These are phyloP conservation scores for Fukomys damarensis DNA, from an alignment of 2,113 vertebrate genomes.

Conservation along the genomic window DNA sequence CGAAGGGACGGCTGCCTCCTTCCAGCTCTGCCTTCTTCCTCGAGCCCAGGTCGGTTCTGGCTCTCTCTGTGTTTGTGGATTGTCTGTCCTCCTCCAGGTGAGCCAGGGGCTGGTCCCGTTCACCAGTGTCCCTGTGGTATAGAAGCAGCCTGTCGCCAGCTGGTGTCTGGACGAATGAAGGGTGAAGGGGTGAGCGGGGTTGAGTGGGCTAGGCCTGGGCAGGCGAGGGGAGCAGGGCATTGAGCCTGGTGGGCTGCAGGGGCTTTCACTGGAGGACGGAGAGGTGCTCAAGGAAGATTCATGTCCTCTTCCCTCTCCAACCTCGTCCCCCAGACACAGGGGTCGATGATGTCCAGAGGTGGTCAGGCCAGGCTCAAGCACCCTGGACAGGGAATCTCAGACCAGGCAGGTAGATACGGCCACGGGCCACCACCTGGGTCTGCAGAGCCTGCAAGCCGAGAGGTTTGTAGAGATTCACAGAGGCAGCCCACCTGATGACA, in stretches of 20 bases:
- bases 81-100: neutral
- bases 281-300: neutral
- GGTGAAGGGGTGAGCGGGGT: neutral
- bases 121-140: neutral
- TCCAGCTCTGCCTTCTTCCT: neutral
- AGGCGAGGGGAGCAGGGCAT: neutral
- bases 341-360: fast-evolving
- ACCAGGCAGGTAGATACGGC: neutral
- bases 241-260: neutral
- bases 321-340: neutral
- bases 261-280: neutral
- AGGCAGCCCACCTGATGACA: neutral
- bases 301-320: neutral
- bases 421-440: fast-evolving
- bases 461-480: neutral
- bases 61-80: neutral
- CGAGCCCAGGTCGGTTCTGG: neutral
- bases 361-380: neutral
- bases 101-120: neutral
- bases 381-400: neutral
- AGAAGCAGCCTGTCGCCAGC: neutral
- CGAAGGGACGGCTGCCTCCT: neutral
- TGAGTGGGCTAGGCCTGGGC: neutral
- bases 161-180: neutral
- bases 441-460: neutral